Conservation (phyloP, 2,888 invertebrate genomes). For the Thera obeliscata region DNA sequence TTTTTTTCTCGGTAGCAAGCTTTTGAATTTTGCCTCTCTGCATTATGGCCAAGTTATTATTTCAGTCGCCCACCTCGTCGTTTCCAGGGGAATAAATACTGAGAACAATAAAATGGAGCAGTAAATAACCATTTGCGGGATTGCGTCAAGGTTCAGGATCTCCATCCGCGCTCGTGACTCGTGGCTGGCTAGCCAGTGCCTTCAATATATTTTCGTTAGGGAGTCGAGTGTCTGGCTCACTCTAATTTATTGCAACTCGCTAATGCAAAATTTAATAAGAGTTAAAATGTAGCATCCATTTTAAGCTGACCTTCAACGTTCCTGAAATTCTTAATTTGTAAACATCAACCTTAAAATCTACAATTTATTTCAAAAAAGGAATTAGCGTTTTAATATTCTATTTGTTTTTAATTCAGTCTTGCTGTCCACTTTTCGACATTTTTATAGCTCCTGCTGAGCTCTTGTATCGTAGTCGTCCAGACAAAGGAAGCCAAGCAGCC, state of each 20-base stretch:
- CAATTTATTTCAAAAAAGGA: neutral
- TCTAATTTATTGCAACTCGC: conserved; percentile 66
- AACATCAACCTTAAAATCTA: no score
- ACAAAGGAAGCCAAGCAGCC: no score
- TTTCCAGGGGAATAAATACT: conserved; percentile 25
- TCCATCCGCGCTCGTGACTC: conserved; percentile 18
- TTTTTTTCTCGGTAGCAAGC: neutral
- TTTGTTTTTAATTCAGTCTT: no score
- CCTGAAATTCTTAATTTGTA: no score
- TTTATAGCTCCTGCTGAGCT: no score
- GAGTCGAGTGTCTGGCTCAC: conserved; percentile 51
- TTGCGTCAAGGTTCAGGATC: conserved; percentile 39
- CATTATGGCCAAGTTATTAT: conserved; percentile 16
- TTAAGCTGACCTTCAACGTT: conserved; percentile 29
- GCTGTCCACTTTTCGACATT: no score
- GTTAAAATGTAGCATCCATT: conserved; percentile 45
- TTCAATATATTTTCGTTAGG: conserved; percentile 66
- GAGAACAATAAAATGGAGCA: conserved; percentile 34
- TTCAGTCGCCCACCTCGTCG: conserved; percentile 19
- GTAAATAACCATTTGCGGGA: conserved; percentile 45
- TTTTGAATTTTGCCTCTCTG: conserved; percentile 1
- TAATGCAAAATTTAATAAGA: conserved; percentile 70
- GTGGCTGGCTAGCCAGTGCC: conserved; percentile 33
- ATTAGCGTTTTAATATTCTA: no score
- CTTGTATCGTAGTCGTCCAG: no score